A percentile compares a stretch with the other conserved stretches of the same genome.
Conservation (phyloP, 2,113 vertebrate species). For the Pimephales promelas region DNA sequence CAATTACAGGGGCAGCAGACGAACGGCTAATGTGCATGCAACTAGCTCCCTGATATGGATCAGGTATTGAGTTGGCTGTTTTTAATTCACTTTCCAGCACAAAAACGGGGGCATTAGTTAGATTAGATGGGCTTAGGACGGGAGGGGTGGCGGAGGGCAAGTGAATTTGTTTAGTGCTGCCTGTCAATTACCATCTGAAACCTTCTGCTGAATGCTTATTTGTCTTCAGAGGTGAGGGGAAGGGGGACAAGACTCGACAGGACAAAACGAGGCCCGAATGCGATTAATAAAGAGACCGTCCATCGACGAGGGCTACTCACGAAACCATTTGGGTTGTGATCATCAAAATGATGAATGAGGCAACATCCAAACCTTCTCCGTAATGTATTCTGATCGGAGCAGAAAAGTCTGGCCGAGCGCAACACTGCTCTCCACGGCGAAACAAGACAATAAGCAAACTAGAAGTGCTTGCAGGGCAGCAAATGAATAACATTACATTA, state of each 20-base stretch:
- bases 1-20: conserved; percentile 79
- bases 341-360: conserved; percentile 34
- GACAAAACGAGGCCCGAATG: conserved; percentile 69
- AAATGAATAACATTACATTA: not conserved
- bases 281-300: conserved; percentile 72
- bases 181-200: conserved; percentile 81
- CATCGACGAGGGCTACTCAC: conserved; percentile 62
- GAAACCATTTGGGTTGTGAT: conserved; percentile 33
- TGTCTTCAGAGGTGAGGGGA: conserved; percentile 58
- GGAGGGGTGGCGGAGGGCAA: conserved; percentile 51
- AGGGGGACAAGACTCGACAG: conserved; percentile 56
- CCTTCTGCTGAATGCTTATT: conserved; percentile 74
- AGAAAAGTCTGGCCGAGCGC: conserved; percentile 2
- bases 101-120: conserved; percentile 81
- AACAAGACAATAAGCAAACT: conserved; percentile 1
- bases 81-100: conserved; percentile 83
- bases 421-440: not conserved
- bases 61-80: conserved; percentile 80
- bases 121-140: conserved; percentile 72
- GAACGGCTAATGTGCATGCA: conserved; percentile 80
- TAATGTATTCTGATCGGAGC: conserved; percentile 30
- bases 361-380: not conserved
- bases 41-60: conserved; percentile 76
- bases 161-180: conserved; percentile 80
- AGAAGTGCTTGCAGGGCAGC: not conserved